Base-by-base conservation (phyloP, 2,888 invertebrate species). In the Folsomia manolachei region DNA sequence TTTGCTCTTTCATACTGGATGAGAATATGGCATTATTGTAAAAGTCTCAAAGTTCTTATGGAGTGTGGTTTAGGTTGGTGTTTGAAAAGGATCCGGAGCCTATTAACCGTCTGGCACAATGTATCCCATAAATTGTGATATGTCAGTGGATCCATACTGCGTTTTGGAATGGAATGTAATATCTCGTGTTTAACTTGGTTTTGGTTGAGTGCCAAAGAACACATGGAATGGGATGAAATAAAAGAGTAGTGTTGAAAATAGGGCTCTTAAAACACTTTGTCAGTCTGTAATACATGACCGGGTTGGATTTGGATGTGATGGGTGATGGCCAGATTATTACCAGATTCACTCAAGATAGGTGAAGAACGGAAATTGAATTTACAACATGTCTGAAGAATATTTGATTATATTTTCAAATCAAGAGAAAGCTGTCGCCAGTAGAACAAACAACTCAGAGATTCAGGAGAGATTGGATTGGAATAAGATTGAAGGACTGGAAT, bases 161-260 rank as follows among this genome's bases (percentile, higher is more conserved):
- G 14, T 39, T 4, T 39, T 4, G 39, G 14, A 39, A 14, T 39
- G 4, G 14, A 14, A 39, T 14, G 39, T 39, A 39, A 14, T 39
- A 4, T 4, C 39, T 4, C n/a, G 4, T 39, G 39, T 39, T 39
- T 39, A 39, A 39, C 39, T 4, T 14, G 39, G 18, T 24, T 19
- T 63, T 63, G 63, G 63, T 63, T 26, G 26, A 23, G 63, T 63
- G 63, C 63, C 63, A 63, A 63, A 60, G 60, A 11, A 24, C 63
- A 63, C 25, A 63, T 24, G 24, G 11, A 63, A 18, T 26, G 24
- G 24, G 18, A 63, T 26, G 26, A 63, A 26, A 63, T 24, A 24
- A 63, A 18, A 63, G 14, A 4, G 19, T 39, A 4, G 39, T 39
- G 14, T 39, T 39, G 39, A 14, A 39, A n/a, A n/a, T n/a, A n/a